These are phyloP conservation scores for Sternotherus odoratus DNA, from an alignment of 2,797 vertebrate genomes.

Conservation along the genomic window DNA sequence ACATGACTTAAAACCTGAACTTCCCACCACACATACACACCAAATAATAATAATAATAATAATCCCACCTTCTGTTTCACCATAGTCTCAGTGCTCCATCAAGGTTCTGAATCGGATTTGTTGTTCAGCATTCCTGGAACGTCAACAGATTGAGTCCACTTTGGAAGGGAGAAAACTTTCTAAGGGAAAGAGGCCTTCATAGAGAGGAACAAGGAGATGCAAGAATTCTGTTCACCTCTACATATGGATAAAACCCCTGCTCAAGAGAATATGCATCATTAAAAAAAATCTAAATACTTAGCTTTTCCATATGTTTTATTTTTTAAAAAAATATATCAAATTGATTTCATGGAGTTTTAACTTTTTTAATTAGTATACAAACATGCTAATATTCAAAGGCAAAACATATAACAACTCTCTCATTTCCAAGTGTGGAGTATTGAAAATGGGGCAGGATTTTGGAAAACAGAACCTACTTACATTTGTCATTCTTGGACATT, in stretches of 20 bases:
- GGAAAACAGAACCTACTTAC: not conserved
- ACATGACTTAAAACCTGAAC: not conserved
- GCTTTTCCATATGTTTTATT: not conserved
- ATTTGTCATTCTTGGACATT: not conserved
- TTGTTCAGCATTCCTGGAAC: not conserved
- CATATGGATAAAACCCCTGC: not conserved
- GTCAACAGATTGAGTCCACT: not conserved
- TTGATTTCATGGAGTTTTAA: not conserved
- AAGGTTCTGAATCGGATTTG: not conserved
- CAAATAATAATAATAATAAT: too few relatives aligned
- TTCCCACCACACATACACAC: not conserved
- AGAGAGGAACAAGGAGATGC: not conserved
- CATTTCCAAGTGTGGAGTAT: not conserved
- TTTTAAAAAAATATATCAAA: not conserved
- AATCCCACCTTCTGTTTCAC: not conserved
- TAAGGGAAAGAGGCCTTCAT: not conserved
- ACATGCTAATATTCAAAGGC: not conserved
- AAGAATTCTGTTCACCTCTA: not conserved
- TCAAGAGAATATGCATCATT: not conserved
- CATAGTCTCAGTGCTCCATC: not conserved
- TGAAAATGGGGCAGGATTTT: not conserved
- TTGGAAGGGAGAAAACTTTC: not conserved
- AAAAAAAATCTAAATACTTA: not conserved
- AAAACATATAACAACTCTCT: not conserved
- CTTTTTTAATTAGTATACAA: not conserved